Conservation (phyloP, 2,888 invertebrate species). For the Mechanitis messenoides region DNA sequence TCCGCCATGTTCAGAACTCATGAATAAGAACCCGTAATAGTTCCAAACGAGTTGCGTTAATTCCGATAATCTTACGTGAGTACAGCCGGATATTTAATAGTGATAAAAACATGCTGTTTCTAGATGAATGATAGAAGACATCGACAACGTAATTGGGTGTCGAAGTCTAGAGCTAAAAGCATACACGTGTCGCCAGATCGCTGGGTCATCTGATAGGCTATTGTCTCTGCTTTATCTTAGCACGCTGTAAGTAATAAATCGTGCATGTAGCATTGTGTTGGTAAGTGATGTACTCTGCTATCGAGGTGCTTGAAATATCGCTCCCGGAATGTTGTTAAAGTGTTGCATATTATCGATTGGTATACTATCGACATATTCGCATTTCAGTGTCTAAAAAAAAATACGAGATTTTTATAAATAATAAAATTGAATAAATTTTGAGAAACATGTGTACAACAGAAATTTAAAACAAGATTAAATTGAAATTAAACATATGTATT, state of each 20-base stretch:
- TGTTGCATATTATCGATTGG: constrained; percentile 53
- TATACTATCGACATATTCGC: constrained; percentile 29
- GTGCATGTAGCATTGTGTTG: constrained; percentile 55
- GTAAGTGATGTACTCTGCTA: constrained; percentile 44
- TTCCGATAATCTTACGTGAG: too few relatives aligned
- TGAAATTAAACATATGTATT: too few relatives aligned
- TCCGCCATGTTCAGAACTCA: too few relatives aligned
- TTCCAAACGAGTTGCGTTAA: too few relatives aligned
- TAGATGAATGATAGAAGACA: constrained; percentile 61
- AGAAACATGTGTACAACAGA: too few relatives aligned
- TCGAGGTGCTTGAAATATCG: constrained; percentile 45
- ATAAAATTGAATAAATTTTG: too few relatives aligned
- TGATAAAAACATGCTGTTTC: constrained; percentile 59
- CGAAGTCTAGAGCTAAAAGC: constrained; percentile 70
- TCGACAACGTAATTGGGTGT: constrained; percentile 68
- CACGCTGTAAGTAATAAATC: constrained; percentile 68
- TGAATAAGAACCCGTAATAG: too few relatives aligned
- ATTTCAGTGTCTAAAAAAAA: too few relatives aligned
- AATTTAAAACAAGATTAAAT: too few relatives aligned
- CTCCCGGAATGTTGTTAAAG: constrained; percentile 66
- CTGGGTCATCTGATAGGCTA: constrained; percentile 57
- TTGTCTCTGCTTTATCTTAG: constrained; percentile 69
- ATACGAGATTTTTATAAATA: too few relatives aligned
- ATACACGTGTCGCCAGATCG: constrained; percentile 64
- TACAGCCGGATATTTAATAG: not conserved